A percentile compares a stretch with the other conserved stretches of the same genome.
Conservation (phyloP, 2,888 invertebrate species). For the Tetrapedia diversipes region DNA sequence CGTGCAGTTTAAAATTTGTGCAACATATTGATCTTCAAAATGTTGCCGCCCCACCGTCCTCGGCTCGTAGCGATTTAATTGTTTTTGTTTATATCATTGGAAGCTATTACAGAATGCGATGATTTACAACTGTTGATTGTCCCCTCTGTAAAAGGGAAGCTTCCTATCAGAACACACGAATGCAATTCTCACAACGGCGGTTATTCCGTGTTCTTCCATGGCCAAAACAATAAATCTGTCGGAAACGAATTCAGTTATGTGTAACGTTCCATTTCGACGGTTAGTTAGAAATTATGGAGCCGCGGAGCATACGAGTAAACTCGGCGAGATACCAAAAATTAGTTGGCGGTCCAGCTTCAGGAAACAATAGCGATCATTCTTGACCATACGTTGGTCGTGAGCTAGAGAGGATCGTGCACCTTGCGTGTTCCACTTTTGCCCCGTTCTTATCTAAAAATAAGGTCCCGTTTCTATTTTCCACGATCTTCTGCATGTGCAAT, state of each 20-base stretch:
- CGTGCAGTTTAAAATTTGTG: slow-evolving; percentile 34
- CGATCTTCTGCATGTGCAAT: slow-evolving; percentile 14
- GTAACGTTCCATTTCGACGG: slow-evolving; percentile 61
- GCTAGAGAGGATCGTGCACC: slow-evolving; percentile 39
- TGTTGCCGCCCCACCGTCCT: background rate
- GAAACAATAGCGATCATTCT: slow-evolving; percentile 55
- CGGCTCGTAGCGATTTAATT: slow-evolving; percentile 17
- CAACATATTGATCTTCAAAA: slow-evolving; percentile 21
- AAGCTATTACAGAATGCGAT: background rate
- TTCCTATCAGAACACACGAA: slow-evolving; percentile 6
- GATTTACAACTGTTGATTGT: slow-evolving; percentile 26
- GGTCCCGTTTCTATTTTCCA: slow-evolving; percentile 13
- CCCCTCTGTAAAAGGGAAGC: background rate
- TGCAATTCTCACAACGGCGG: slow-evolving; percentile 19
- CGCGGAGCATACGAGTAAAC: slow-evolving; percentile 43
- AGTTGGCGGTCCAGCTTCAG: slow-evolving; percentile 58
- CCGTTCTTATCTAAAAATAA: slow-evolving; percentile 29
- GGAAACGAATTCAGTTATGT: slow-evolving; percentile 51
- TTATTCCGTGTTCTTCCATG: slow-evolving; percentile 46
- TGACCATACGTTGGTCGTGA: slow-evolving; percentile 40
- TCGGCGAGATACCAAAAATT: slow-evolving; percentile 68
- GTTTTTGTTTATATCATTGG: background rate
- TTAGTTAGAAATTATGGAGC: slow-evolving; percentile 49
- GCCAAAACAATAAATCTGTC: slow-evolving; percentile 58
- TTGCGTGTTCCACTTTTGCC: slow-evolving; percentile 49